A percentile compares a stretch with the other conserved stretches of the same genome.
Conservation (phyloP, 37 sponge, comb jelly and placozoan species). For the Agelas oroides region DNA sequence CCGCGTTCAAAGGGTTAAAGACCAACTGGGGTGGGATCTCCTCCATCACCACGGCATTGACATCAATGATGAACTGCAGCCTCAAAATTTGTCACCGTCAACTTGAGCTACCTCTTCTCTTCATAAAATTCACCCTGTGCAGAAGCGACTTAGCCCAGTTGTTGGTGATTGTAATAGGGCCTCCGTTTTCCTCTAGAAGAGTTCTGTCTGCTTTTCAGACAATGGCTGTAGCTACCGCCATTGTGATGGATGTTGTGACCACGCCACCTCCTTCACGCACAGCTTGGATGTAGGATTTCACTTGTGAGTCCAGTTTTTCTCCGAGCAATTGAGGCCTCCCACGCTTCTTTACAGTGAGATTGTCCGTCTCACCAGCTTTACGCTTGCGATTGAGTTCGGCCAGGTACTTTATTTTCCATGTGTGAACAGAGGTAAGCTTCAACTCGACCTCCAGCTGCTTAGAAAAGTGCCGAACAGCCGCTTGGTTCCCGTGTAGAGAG, state of each 20-base stretch:
- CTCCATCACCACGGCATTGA: conserved; percentile 38
- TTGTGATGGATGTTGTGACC: conserved; percentile 32
- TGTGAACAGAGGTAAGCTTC: no score
- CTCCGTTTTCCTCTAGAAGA: conserved; percentile 39
- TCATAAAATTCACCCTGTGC: conserved; percentile 42
- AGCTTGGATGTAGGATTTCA: conserved; percentile 7
- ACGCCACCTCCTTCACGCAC: conserved; percentile 37
- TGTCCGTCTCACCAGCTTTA: no score
- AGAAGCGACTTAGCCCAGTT: conserved; percentile 65
- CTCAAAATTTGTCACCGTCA: conserved; percentile 26
- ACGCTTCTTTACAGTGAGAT: background rate
- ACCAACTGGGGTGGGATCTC: conserved; percentile 42
- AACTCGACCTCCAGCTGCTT: no score
- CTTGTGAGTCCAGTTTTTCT: background rate
- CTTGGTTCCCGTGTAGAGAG: no score
- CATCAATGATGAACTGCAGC: conserved; percentile 31
- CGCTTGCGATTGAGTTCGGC: no score
- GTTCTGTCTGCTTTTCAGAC: background rate
- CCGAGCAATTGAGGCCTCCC: conserved; percentile 1
- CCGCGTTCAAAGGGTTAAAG: no score
- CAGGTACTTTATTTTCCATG: no score
- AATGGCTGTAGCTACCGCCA: conserved; percentile 50
- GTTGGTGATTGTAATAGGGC: conserved; percentile 29
- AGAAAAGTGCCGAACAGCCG: no score
- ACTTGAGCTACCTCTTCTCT: conserved; percentile 36